Base-by-base conservation (phyloP, 2,888 invertebrate genomes). In the Serrognathus titanus region DNA sequence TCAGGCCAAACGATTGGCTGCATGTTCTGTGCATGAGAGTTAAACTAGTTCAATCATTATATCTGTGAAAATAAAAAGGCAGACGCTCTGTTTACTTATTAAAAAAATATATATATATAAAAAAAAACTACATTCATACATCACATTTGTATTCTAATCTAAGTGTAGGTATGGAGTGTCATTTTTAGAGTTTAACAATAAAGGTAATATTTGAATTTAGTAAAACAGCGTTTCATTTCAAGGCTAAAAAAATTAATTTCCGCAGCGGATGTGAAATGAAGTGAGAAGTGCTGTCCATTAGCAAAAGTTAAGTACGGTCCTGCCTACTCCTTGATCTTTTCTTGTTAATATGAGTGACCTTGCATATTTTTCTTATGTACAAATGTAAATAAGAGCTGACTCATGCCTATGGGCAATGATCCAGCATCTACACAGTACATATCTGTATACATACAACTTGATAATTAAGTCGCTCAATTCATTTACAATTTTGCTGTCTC, bases 151-250 rank as follows among this genome's bases (percentile, higher is more conserved):
- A 69, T 69, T 70, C 66, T 64, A 62, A 64, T 67, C 65, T 69
- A 69, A 71, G 66, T 71, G 69, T 72, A 71, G 70, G 64, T 61
- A 60, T 58, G 63, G 59, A 59, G 58, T 63, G 61, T 70, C 67
- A 64, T 57, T 71, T 70, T 67, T 70, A 70, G 68, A 61, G 63
- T 69, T 69, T 65, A 69, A 68, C 65, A 69, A 67, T 68, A 71
- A 71, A 63, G 56, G 57, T 63, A 63, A 61, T 55, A 61, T 55
- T 61, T 61, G 53, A 53, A 57, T 57, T 57, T 57, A 57, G 48
- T 57, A 57, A 53, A 41, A 49, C 20, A 36, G 13, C 12, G 40
- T 40, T 40, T 40, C 12, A 13, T 40, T 40, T 40, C 12, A 8
- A 11, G 7, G 9, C 9, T 13, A 40, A 12, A 40, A 40, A 40